A percentile compares a stretch with the other conserved stretches of the same genome.
These are phyloP conservation scores for Nemopilema nomurai DNA, from an alignment of 30 jellyfish, hydroid and myxozoan genomes.

Conservation along the genomic window DNA sequence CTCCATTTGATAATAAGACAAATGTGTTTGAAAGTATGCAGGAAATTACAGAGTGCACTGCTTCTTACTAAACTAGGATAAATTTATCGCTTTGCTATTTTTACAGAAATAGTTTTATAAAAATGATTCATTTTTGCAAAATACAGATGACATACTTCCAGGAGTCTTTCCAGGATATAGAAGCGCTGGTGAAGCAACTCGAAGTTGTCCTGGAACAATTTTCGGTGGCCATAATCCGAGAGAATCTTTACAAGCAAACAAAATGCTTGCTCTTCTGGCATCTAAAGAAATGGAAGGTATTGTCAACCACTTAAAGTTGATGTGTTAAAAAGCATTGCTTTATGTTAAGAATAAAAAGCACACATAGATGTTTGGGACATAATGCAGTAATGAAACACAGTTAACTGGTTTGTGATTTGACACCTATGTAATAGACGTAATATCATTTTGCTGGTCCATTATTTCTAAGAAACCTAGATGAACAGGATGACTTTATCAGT, in stretches of 20 bases:
- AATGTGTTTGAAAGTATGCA: too few species aligned
- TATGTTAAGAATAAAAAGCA: not conserved
- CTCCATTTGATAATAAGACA: too few species aligned
- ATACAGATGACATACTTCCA: constrained; percentile 58
- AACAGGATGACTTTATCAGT: too few species aligned
- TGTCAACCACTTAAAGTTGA: not conserved
- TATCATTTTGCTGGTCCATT: too few species aligned
- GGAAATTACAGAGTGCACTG: too few species aligned
- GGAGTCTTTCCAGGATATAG: constrained; percentile 73
- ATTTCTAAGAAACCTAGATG: too few species aligned
- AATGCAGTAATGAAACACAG: not conserved
- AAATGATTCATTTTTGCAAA: not conserved
- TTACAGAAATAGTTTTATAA: not conserved
- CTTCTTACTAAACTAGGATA: too few species aligned
- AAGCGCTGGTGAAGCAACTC: constrained; percentile 78
- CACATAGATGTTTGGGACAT: not conserved
- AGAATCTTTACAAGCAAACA: constrained; percentile 78
- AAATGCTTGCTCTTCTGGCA: constrained; percentile 90
- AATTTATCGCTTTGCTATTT: not conserved
- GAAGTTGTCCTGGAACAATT: constrained; percentile 73
- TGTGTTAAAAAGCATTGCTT: not conserved
- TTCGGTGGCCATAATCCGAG: constrained; percentile 82
- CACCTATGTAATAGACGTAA: too few species aligned
- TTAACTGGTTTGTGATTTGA: not conserved
- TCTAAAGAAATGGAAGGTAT: constrained; percentile 28